Base-by-base conservation (phyloP, 64 coral and sea anemone genomes). In the Pachyseris speciosa region DNA sequence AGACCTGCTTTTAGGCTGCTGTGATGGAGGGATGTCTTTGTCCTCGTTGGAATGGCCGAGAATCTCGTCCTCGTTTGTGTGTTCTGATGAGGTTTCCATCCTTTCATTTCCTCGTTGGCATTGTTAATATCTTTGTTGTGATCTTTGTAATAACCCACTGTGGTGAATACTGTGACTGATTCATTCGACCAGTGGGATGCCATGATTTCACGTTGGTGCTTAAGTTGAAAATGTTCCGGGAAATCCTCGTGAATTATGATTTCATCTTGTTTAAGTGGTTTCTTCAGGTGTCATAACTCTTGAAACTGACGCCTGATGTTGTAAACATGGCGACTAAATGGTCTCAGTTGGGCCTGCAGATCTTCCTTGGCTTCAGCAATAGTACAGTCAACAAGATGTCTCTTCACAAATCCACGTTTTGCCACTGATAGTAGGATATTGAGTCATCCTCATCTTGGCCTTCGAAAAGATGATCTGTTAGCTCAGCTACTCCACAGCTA, bases 201-300 rank as follows among this genome's bases (percentile, higher is more conserved):
- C 85, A 88, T 88, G 2, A 88, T 72, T 67, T 75, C 84, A 5
- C 57, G 52, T 20, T 90, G 87, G 45, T 80, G 83, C 37, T 87
- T 93, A 8, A 93, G 68, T 24, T 61, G 10, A 87, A 93, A 93
- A 65, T 93, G 86, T 50, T 92, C 83, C 0, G 90, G 52, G 34
- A 77, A 92, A 34, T 92, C 90, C 36, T 93, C 81, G 48, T 93
- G 83, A 39, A 93, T 55, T 15, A 93, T 86, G 8, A 93, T 93
- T 50, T 93, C 91, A 13, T 75, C 70, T 67, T 48, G 45, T 7
- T 13, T 48, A 48, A 48, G 45, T 13, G 7, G 42, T 75, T 87
- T 72, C 77, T 94, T 94, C 67, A 94, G 53, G 30, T 43, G 65
- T 17, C 7, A 72, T 28, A 93, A 60, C 61, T 94, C 91, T 43